phyloP scores from a whole-genome alignment of 2,888 invertebrate species.

The Cosmia trapezina region DNA sequence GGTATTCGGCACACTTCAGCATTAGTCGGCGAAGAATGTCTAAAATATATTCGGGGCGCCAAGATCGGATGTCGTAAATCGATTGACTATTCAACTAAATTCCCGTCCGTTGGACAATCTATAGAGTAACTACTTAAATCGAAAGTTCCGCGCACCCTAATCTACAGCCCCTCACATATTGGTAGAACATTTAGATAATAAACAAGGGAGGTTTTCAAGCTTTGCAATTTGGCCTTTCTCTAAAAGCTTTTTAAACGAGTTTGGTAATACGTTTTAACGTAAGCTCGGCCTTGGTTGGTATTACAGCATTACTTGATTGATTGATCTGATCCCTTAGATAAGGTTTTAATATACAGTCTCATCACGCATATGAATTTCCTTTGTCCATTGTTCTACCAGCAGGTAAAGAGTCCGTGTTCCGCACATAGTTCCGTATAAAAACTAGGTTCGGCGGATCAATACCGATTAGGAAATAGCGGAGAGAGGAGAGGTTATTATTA shows the following conservation, averaged over 20 bases:
- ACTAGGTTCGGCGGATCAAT: constrained; percentile 60
- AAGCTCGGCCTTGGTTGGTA: constrained; percentile 17
- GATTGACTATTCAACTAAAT: constrained; percentile 63
- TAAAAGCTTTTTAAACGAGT: constrained; percentile 64
- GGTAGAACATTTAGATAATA: constrained; percentile 65
- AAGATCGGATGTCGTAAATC: constrained; percentile 67
- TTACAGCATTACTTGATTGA: constrained; percentile 38
- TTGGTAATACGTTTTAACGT: constrained; percentile 49
- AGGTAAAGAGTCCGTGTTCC: constrained; percentile 5
- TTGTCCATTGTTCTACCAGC: constrained; percentile 30
- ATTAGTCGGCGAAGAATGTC: constrained; percentile 47
- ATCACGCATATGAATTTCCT: constrained; percentile 12
- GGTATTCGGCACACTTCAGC: constrained; percentile 44
- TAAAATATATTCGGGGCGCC: constrained; percentile 61
- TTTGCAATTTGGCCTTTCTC: constrained; percentile 60
- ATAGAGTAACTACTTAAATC: constrained; percentile 62
- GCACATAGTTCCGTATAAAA: constrained; percentile 41
- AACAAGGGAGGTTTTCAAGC: constrained; percentile 61
- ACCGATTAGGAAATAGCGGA: constrained; percentile 69
- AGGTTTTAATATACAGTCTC: neutral
- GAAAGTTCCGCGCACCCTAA: constrained; percentile 65
- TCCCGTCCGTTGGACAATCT: constrained; percentile 57
- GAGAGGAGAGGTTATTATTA: constrained; percentile 70
- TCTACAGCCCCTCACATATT: constrained; percentile 63
- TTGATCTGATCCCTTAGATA: constrained; percentile 16